Conservation (phyloP, 2,888 invertebrate genomes). For the Camptogramma bilineatum region DNA sequence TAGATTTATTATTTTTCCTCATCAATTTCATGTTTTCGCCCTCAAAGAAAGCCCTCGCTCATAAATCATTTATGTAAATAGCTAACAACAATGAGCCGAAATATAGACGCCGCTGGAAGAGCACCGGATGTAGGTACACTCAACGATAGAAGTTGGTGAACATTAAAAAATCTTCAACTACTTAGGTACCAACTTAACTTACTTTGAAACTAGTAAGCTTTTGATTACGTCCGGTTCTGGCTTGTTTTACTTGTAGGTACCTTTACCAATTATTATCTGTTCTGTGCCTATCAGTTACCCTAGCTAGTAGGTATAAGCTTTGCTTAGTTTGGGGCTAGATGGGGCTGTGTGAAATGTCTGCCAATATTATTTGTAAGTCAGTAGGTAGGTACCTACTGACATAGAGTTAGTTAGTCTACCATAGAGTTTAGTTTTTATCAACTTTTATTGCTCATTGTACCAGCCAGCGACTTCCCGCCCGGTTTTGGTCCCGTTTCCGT, state of each 20-base stretch:
- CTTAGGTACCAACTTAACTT: too few relatives aligned
- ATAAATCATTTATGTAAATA: conserved; percentile 77
- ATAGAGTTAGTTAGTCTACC: too few relatives aligned
- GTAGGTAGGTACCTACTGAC: too few relatives aligned
- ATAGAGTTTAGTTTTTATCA: not conserved
- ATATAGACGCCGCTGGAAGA: conserved; percentile 64
- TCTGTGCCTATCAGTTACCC: too few relatives aligned
- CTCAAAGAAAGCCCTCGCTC: conserved; percentile 58
- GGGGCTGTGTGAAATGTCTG: too few relatives aligned
- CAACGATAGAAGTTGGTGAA: not conserved
- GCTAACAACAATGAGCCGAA: conserved; percentile 70
- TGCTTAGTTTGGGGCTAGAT: too few relatives aligned
- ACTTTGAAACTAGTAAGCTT: too few relatives aligned
- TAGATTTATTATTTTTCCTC: conserved; percentile 6
- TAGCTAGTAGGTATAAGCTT: too few relatives aligned
- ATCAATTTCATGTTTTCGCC: conserved; percentile 44
- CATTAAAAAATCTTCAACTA: not conserved
- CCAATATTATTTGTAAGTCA: too few relatives aligned
- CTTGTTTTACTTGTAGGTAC: too few relatives aligned
- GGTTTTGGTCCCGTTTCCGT: conserved; percentile 68
- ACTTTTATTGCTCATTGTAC: not conserved
- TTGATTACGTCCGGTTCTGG: too few relatives aligned
- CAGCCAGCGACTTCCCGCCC: conserved; percentile 62
- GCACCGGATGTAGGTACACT: conserved; percentile 62
- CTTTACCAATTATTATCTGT: too few relatives aligned